Base-by-base conservation (phyloP, 2,888 invertebrate species). In the Drosophila histrio region DNA sequence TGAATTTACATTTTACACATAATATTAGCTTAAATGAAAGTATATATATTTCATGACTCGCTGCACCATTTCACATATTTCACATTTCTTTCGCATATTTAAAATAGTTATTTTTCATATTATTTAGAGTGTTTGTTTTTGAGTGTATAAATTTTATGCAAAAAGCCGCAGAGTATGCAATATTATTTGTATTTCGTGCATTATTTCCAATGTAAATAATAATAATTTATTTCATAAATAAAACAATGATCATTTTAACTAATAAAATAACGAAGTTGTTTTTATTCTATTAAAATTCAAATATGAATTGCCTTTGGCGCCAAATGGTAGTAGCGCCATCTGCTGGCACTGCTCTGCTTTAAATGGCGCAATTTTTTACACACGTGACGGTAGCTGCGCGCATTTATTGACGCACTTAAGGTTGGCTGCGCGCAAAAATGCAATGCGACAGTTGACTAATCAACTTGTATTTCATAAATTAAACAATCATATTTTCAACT, bases 191-290 rank as follows among this genome's bases (percentile, higher is more conserved):
- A 86, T 77, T 82, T 86, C 64, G 68, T 79, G 83, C 88, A 87
- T 87, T 87, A 87, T 86, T 79, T 87, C 77, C 82, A 87, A 83
- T 82, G 82, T 82, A 82, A 87, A 82, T 82, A 82, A 82, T 87
- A 82, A 87, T 82, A 87, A 82, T 87, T 87, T 82, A 82, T 82
- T 82, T 87, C 86, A 87, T 82, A 87, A 82, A 82, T 86, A 82
- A 82, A 82, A 79, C 58, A 82, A 85, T 66, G 66, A 79, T 62
- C 64, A 76, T 86, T 82, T 87, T 79, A 84, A 82, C 86, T 68
- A 85, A 79, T 76, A 72, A 26, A 9, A 5, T 9, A 15, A 21
- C 1, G 7, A 6, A 24, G 5, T 19, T 17, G 32, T 17, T 30
- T n/a, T 3, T 1, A 3, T 17, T 32, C 6, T 39, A 24, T 8